Evolutionary conservation across 2,113 vertebrate genomes (phyloP), one percentile per base, ranked within the genome.

Genomic region (Ondatra zibethicus): DNA sequence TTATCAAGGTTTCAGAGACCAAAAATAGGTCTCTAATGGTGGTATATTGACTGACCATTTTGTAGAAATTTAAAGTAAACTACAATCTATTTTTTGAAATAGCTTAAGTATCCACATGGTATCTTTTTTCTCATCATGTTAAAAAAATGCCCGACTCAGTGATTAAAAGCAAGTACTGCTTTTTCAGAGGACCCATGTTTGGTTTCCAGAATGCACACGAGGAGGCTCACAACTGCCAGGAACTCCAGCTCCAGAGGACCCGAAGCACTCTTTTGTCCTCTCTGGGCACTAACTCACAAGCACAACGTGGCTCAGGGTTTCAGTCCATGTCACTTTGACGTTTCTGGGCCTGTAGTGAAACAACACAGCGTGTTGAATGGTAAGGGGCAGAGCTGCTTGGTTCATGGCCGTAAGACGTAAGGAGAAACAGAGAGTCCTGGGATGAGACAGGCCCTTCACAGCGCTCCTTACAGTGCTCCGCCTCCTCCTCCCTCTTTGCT

Each of bases 1-100:
- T 68, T 93, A 42, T 85, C n/a, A 91, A 92, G 73, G 70, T 95
- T 93, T 77, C 88, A 82, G 75, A 94, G 88, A 55, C 14, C 89
- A 85, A 93, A 88, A 95, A 80, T 47, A 91, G 65, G 21, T 95
- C n/a, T 88, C 5, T 77, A 75, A 42, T 19, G 89, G 39, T 92
- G 78, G 92, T 76, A 88, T 93, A 84, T 82, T 89, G 66, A 93
- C 25, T 94, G 27, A 93, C 25, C 95, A 33, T 80, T 94, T 88
- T 50, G 9, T 75, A 92, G 68, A 93, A 91, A 47, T 55, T 86
- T 72, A 78, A 80, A 45, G 45, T 81, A 88, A 86, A 42, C 14
- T 68, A 61, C 80, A 81, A 88, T 72, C 33, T 94, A 39, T n/a
- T 61, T 94, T 82, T 89, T 61, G 93, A 31, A 94, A 91, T 63